phyloP scores from a whole-genome alignment of 2,888 invertebrate genomes.

The Microchrysa polita region DNA sequence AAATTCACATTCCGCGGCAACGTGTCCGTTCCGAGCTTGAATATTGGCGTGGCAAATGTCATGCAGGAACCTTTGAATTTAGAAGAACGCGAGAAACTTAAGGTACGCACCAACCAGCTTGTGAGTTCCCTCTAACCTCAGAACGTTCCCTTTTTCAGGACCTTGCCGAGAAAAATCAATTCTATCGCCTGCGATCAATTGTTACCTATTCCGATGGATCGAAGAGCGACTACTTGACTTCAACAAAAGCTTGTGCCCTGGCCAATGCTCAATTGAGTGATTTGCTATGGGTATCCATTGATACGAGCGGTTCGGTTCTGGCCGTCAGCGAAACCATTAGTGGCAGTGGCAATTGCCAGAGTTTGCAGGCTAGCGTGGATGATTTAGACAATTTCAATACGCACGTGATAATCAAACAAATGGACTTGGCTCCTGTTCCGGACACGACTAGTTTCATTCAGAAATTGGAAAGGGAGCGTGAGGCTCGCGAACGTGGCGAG shows the following conservation, averaged over 20 bases:
- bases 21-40: constrained; percentile 75
- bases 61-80: constrained; percentile 70
- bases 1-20: constrained; percentile 74
- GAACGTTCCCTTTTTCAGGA: constrained; percentile 62
- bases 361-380: constrained; percentile 57
- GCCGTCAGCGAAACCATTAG: constrained; percentile 72
- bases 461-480: constrained; percentile 90
- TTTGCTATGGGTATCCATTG: constrained; percentile 79
- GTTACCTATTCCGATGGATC: constrained; percentile 75
- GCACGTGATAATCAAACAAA: constrained; percentile 79
- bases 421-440: constrained; percentile 87
- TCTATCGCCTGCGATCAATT: constrained; percentile 78
- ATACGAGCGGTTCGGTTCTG: constrained; percentile 81
- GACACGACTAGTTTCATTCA: constrained; percentile 96
- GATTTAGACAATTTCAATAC: constrained; percentile 74
- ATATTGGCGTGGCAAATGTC: constrained; percentile 71
- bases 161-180: constrained; percentile 74
- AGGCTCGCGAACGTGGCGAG: constrained; percentile 88
- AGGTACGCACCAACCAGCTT: constrained; percentile 62
- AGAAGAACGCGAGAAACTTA: constrained; percentile 68
- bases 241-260: constrained; percentile 82
- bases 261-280: constrained; percentile 82
- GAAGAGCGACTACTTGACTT: constrained; percentile 77
- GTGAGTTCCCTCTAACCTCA: neutral
- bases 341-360: constrained; percentile 59